A percentile compares a stretch with the other conserved stretches of the same genome.
Conservation (phyloP, 2,888 invertebrate genomes). For the Agrotis puta region DNA sequence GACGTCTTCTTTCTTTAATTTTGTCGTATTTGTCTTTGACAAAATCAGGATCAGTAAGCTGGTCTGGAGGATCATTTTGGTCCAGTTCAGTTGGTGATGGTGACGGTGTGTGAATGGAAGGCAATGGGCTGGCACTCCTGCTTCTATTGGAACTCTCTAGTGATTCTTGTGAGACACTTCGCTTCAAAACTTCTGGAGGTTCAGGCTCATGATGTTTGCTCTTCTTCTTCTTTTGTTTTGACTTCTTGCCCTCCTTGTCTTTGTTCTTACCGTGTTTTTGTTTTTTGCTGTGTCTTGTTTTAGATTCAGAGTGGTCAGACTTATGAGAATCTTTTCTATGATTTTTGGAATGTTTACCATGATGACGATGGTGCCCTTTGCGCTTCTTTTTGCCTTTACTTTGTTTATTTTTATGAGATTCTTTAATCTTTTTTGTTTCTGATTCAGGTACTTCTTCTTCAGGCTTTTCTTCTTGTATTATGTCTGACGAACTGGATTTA, state of each 20-base stretch:
- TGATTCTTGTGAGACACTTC: slow-evolving; percentile 79
- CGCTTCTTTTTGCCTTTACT: slow-evolving; percentile 87
- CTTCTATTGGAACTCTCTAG: slow-evolving; percentile 85
- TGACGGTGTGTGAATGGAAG: slow-evolving; percentile 85
- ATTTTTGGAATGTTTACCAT: slow-evolving; percentile 88
- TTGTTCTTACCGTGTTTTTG: slow-evolving; percentile 83
- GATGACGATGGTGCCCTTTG: slow-evolving; percentile 85
- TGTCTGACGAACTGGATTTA: slow-evolving; percentile 80
- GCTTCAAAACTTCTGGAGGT: slow-evolving; percentile 69
- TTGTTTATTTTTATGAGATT: slow-evolving; percentile 85
- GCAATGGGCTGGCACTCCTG: slow-evolving; percentile 86
- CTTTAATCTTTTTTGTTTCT: slow-evolving; percentile 76
- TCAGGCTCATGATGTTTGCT: slow-evolving; percentile 80
- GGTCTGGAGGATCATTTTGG: slow-evolving; percentile 69
- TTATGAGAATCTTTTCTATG: slow-evolving; percentile 83
- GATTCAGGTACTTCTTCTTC: slow-evolving; percentile 61
- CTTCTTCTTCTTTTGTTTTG: slow-evolving; percentile 88
- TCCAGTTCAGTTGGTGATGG: slow-evolving; percentile 82
- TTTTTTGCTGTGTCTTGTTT: slow-evolving; percentile 81
- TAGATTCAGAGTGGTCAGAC: slow-evolving; percentile 76
- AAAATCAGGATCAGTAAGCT: slow-evolving; percentile 82
- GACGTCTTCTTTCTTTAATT: slow-evolving; percentile 91
- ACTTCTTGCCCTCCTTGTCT: slow-evolving; percentile 87
- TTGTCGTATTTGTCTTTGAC: slow-evolving; percentile 92
- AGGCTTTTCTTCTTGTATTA: slow-evolving; percentile 67